Evolutionary conservation across 2,888 invertebrate genomes (phyloP).

Genomic region (Drosophila diplacantha): DNA sequence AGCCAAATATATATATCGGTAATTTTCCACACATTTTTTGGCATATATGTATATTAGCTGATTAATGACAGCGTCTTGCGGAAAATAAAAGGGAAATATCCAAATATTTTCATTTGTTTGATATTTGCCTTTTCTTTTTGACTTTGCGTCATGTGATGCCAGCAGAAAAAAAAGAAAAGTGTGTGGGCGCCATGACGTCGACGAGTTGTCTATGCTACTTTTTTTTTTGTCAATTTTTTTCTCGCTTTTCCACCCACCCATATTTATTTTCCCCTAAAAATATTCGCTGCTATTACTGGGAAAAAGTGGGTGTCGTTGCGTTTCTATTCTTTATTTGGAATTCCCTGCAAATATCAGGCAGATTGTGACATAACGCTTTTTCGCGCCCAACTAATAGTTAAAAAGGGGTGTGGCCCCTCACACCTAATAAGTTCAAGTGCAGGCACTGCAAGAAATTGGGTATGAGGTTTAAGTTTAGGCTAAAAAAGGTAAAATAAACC

Average conservation of each 20-base stretch:
- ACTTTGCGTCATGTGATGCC: conserved; percentile 62
- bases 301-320: conserved; percentile 25
- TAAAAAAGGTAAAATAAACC: too few relatives aligned
- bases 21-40: conserved; percentile 49
- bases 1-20: conserved; percentile 20
- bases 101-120: conserved; percentile 33
- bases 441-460: background rate
- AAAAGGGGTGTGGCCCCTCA: conserved; percentile 6
- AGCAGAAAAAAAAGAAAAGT: conserved; percentile 4
- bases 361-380: conserved; percentile 23
- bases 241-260: conserved; percentile 7
- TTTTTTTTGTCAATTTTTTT: background rate
- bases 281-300: conserved; percentile 9
- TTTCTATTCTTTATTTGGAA: conserved; percentile 21
- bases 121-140: conserved; percentile 31
- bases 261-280: conserved; percentile 5
- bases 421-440: conserved; percentile 12
- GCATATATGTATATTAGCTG: conserved; percentile 25
- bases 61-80: conserved; percentile 46
- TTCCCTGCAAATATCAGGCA: conserved; percentile 17
- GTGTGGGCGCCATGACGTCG: conserved; percentile 68
- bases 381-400: background rate
- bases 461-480: background rate
- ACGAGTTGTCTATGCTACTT: conserved; percentile 28
- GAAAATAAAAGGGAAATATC: conserved; percentile 22